These are phyloP conservation scores for Peromyscus maniculatus DNA, from an alignment of 2,113 vertebrate species.

Conservation along the genomic window DNA sequence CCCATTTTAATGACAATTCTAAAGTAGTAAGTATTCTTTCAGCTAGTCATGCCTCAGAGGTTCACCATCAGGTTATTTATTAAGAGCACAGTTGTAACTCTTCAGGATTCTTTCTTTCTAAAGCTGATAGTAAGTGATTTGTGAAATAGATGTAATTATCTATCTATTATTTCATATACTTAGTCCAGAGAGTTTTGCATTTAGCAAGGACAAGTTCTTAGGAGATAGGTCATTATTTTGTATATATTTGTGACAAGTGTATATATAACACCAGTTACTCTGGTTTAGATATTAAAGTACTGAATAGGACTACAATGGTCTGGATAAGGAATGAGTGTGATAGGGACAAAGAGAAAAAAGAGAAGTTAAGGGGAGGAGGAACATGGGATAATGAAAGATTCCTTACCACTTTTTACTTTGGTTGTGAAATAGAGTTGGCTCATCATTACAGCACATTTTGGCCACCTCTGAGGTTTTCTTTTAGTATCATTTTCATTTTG, in stretches of 20 bases:
- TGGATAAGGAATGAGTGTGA: slow-evolving; percentile 28
- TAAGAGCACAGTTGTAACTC: background rate
- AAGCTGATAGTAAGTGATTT: background rate
- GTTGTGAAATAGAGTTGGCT: rapidly evolving
- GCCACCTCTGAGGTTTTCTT: background rate
- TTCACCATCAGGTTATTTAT: background rate
- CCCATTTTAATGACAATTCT: background rate
- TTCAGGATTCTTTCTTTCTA: background rate
- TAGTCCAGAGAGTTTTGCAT: background rate
- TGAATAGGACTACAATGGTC: background rate
- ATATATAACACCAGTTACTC: background rate
- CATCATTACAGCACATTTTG: background rate
- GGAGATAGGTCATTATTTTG: background rate
- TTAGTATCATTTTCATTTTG: background rate
- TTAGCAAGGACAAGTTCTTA: background rate
- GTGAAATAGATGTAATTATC: background rate
- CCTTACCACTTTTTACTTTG: background rate
- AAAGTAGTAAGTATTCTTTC: background rate
- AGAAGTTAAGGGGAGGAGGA: background rate
- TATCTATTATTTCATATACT: background rate
- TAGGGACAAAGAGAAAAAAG: background rate
- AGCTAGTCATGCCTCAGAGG: background rate
- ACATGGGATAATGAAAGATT: rapidly evolving
- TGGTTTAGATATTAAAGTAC: background rate
- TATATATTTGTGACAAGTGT: background rate